Base-by-base conservation (phyloP, 2,797 vertebrate genomes). In the Pelochelys cantorii region DNA sequence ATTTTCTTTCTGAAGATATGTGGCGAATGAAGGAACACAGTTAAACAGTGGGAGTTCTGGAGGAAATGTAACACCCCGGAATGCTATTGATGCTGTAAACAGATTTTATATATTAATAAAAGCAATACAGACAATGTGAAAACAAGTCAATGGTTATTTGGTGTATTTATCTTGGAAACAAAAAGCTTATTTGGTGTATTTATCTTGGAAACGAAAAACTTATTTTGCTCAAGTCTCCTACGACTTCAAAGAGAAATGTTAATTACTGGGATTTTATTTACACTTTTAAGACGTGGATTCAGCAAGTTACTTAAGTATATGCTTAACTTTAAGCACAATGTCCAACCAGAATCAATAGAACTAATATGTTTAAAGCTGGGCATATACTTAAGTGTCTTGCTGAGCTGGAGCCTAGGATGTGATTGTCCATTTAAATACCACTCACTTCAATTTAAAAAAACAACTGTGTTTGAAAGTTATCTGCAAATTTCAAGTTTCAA, bases 111-210 rank as follows among this genome's bases (percentile, higher is more conserved):
- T 92, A 95, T 90, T 97, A 96, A 97, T 94, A 87, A 96, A 97
- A 96, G 85, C 88, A 92, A 78, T 96, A 93, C 82, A 94, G 94
- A 78, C 95, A 93, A 93, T 74, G 82, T 88, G 94, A 96, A 98
- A 97, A 97, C 90, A 96, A 97, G 84, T 87, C 94, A 95, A 87
- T 56, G 90, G 82, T 97, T 94, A 93, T 87, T 94, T 96, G 94
- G 83, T 89, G 95, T 88, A 94, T 97, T 97, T 93, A 87, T 95
- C 95, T 94, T 89, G 79, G 92, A 97, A 97, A 97, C 84, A 82
- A 97, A 97, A 95, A 97, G 85, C 60, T 95, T 96, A 60, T 95
- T 97, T 97, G 94, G 83, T 89, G 95, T 88, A 94, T 97, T 97
- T 93, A 87, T 95, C 95, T 94, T 89, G 80, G 92, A 97, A 97